Base-by-base conservation (phyloP, 2,113 vertebrate species). In the Ceuthmochares aereus region DNA sequence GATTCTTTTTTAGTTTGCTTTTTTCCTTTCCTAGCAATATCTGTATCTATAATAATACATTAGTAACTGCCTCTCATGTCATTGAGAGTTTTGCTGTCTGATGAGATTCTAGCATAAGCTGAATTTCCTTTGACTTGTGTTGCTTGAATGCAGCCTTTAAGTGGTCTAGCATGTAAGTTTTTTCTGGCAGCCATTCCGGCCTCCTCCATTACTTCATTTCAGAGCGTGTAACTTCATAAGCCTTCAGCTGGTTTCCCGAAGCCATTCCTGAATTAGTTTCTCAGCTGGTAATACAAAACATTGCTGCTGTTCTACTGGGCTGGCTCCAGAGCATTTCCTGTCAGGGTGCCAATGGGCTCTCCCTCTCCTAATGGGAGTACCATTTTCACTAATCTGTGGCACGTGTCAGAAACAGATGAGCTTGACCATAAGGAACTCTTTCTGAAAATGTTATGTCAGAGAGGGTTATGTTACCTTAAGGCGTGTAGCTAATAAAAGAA, bases 381-480 rank as follows among this genome's bases (percentile, higher is more conserved):
- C 87, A 88, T 55, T 76, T 84, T 89, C 74, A 91, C 95, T 96
- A 76, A 91, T 88, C 66, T 92, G 42, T 51, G 90, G 72, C 93
- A 74, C 89, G 73, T 86, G 68, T 86, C 89, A 91, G 82, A 96
- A 96, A 91, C 94, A 97, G 92, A 96, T 95, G 84, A 95, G 87
- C 91, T 90, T 91, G 93, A 90, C 92, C 76, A 95, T 88, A 95
- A 93, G 95, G 92, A 85, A 80, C 79, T 95, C 90, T 96, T 97
- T 96, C 95, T 92, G 96, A 92, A 96, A 92, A 90, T 72, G 90
- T 96, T 96, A 96, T 95, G 95, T 97, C 96, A 96, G 82, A 90
- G 90, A 49, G 95, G n/a, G 23, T 95, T 93, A 63, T 90, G 40
- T 92, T 97, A 81, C 90, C 54, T 92, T 90, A 29, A 60, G 45